Base-by-base conservation (phyloP, 2,888 invertebrate species). In the Andrena bucephala region DNA sequence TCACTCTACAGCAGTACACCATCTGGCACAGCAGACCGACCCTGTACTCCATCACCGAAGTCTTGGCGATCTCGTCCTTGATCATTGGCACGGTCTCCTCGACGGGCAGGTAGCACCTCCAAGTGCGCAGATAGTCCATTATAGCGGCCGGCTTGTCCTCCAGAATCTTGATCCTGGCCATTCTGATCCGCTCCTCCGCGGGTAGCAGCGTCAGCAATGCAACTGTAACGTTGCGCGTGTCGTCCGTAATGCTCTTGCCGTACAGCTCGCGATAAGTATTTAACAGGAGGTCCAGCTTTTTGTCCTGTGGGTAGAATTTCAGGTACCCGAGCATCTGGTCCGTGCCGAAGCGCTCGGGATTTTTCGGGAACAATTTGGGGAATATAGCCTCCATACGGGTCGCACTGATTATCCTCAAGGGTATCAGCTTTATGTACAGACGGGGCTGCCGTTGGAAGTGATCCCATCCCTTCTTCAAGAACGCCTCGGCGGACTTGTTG, bases 1-100 rank as follows among this genome's bases (percentile, higher is more conserved):
- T 94, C 10, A 93, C 81, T 29, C 86, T 89, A 57, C 93, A 94
- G 13, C 85, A 87, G 29, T 79, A 87, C 2, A 94, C 84, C 89
- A 94, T 88, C 7, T 87, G 85, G 0, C 72, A 29, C 0, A 93
- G 66, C 1, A 93, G 59, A 0, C 24, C 10, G 1, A 77, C 24
- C 29, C 94, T 88, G 0, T 66, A 60, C 0, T 79, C 50, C 2
- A 70, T 29, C 2, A 81, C 62, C 0, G 90, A 79, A 3, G 82
- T 68, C 31, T 72, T 89, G 0, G 63, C 2, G 6, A 93, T 91
- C 36, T 92, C 81, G 0, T 59, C 8, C 50, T 89, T 93, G 2
- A 93, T 80, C 3, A 69, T 5, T 0, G 89, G 77, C 36, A 94
- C 87, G 0, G 90, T 77, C 52, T 92, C 92, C 0, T 75, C 8